Base-by-base conservation (phyloP, 2,113 vertebrate genomes). In the Melanostigma gelatinosum region DNA sequence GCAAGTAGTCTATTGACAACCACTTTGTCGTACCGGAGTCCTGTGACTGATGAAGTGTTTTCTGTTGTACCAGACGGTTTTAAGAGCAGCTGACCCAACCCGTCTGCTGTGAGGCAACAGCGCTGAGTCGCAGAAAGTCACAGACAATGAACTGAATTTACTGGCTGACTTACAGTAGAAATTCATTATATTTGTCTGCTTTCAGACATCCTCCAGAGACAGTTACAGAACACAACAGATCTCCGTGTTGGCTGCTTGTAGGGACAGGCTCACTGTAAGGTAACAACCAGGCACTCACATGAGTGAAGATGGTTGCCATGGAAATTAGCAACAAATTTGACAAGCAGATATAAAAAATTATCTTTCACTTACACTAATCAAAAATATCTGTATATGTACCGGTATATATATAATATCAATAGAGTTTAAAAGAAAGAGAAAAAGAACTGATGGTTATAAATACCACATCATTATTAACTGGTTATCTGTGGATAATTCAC, bases 331-430 rank as follows among this genome's bases (percentile, higher is more conserved):
- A 77, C 32, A 72, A 4, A 55, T 42, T 48, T 55, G 52, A 75
- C 57, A 65, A 80, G 61, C 42, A 83, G 70, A 55, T 87, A 89
- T 83, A 81, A 83, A 89, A 42, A 24, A 32, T 46, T 16, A 2
- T 77, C 29, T 69, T 74, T 85, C 50, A 85, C 74, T 29, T 74
- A 75, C 44, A 82, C 68, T 40, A 70, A 84, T 88, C 54, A 79
- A 85, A 85, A 84, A 79, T 84, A 87, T 79, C 69, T 88, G 66
- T 72, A 63, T 72, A 72, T 9, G 34, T 34, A 24, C 24, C 24
- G 24, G 24, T 24, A 10, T 52, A 27, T 71, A 65, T 75, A 74
- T 81, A 52, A 80, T 77, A 84, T 82, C 27, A 72, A 82, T 80
- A 76, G 5, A 82, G 48, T 72, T 63, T 81, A 2, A 77, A 27